Percentiles rank a stretch among this genome's conserved stretches.
These are phyloP conservation scores for Gymnorhina tibicen DNA, from an alignment of 2,113 vertebrate genomes.

Conservation along the genomic window DNA sequence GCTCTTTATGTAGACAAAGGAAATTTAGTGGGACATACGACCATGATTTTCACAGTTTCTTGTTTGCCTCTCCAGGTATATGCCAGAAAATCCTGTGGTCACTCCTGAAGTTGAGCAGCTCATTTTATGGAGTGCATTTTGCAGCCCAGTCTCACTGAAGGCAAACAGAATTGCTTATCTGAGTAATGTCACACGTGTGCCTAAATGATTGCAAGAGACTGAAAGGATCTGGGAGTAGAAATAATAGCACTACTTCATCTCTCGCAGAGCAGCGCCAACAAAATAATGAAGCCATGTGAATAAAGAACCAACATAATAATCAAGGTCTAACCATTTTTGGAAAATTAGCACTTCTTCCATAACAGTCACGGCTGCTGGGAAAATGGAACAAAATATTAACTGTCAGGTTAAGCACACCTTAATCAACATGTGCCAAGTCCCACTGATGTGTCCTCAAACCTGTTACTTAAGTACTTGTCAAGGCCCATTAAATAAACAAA, in stretches of 20 bases:
- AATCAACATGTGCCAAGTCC: constrained; percentile 53
- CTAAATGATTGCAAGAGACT: constrained; percentile 20
- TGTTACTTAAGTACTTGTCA: constrained; percentile 57
- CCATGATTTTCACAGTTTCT: not conserved
- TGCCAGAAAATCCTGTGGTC: not conserved
- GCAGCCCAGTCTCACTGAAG: not conserved
- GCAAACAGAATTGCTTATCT: not conserved
- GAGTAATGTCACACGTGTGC: not conserved
- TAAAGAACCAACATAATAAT: constrained; percentile 38
- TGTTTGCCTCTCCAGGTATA: not conserved
- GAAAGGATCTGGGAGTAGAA: constrained; percentile 43
- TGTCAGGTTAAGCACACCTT: constrained; percentile 48
- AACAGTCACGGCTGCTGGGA: constrained; percentile 20
- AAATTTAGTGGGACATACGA: not conserved
- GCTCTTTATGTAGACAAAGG: not conserved
- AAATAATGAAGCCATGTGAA: constrained; percentile 46
- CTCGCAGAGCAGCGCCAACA: constrained; percentile 8
- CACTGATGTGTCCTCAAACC: constrained; percentile 38
- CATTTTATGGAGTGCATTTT: not conserved
- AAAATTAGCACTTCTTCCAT: constrained; percentile 49
- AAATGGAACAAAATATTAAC: constrained; percentile 51
- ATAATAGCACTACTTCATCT: constrained; percentile 47
- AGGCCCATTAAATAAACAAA: constrained; percentile 72
- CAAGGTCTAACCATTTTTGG: constrained; percentile 27
- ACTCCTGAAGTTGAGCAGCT: not conserved